A percentile compares a stretch with the other conserved stretches of the same genome.
phyloP scores from a whole-genome alignment of 2,797 vertebrate species.

The Pipistrellus nathusii region DNA sequence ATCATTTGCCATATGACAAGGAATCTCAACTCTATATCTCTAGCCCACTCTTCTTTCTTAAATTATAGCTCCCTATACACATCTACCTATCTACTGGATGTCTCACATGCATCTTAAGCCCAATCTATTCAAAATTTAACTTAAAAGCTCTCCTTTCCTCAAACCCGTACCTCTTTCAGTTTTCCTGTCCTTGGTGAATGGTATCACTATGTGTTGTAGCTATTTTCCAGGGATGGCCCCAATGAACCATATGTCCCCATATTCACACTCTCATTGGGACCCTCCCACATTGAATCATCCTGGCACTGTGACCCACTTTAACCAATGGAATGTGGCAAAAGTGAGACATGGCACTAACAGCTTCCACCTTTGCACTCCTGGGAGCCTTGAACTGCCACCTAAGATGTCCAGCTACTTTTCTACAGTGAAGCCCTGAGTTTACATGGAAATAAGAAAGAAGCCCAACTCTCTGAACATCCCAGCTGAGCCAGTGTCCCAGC shows the following conservation, averaged over 20 bases:
- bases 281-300: not conserved
- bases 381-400: not conserved
- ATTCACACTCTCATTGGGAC: not conserved
- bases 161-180: not conserved
- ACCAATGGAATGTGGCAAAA: not conserved
- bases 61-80: not conserved
- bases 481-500: not conserved
- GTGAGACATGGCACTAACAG: not conserved
- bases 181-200: not conserved
- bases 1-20: not conserved
- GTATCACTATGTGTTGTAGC: not conserved
- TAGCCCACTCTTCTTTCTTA: not conserved
- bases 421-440: not conserved
- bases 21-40: not conserved
- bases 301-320: not conserved
- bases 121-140: slow-evolving; percentile 3
- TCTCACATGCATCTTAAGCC: not conserved
- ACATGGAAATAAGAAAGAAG: not conserved
- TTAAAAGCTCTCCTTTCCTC: not conserved
- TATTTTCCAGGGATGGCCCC: not conserved
- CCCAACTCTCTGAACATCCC: not conserved
- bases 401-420: not conserved
- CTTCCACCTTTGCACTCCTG: not conserved
- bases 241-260: not conserved
- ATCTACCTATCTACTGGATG: not conserved